A percentile compares a stretch with the other conserved stretches of the same genome.
Evolutionary conservation across 2,888 invertebrate genomes (phyloP).

Genomic region (Ommatoiulus sabulosus): DNA sequence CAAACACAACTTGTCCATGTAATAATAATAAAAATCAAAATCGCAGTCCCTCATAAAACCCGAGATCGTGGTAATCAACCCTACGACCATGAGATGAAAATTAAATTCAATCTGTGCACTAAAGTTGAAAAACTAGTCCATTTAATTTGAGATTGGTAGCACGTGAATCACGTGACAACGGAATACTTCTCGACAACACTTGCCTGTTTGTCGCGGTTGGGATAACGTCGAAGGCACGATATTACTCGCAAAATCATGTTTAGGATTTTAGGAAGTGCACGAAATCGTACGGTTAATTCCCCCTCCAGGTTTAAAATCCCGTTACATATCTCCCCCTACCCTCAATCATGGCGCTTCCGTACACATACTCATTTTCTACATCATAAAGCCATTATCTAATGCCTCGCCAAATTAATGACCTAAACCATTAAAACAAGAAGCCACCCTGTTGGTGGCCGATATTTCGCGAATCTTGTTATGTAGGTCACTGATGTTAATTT

Average conservation of each 20-base stretch:
- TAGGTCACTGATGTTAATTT: neutral
- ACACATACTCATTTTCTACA: neutral
- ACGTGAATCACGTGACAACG: neutral
- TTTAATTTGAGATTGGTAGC: neutral
- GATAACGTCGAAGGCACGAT: neutral
- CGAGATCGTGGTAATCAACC: neutral
- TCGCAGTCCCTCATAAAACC: neutral
- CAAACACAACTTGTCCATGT: neutral
- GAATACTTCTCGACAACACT: neutral
- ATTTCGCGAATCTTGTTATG: neutral
- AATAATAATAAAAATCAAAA: neutral
- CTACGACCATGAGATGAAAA: neutral
- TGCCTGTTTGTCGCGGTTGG: neutral
- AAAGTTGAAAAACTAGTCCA: neutral
- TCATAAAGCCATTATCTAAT: neutral
- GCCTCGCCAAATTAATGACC: neutral
- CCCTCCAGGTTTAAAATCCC: neutral
- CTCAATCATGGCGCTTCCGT: neutral
- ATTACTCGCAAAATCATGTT: too few relatives aligned
- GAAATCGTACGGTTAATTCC: neutral
- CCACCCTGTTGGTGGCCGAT: neutral
- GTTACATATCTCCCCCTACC: neutral
- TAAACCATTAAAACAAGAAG: neutral
- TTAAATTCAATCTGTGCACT: neutral
- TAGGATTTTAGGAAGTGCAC: too few relatives aligned